Evolutionary conservation across 2,797 vertebrate genomes (phyloP), one percentile per base, ranked within the genome.

Genomic region (Muscicapa comitata): DNA sequence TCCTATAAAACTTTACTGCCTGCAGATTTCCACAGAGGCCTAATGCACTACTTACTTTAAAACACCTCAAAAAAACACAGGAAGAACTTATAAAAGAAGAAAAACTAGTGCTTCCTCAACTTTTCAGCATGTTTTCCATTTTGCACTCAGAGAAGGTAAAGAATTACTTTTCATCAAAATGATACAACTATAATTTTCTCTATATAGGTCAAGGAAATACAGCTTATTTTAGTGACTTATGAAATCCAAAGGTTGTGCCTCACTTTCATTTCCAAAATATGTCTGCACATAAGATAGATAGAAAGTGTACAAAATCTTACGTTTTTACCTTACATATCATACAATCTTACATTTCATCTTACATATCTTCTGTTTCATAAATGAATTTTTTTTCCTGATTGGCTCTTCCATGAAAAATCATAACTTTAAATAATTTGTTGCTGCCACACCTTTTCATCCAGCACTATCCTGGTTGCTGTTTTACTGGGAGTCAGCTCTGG

Each of bases 361-460:
- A 13, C 3, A 3, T 28, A 23, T 23, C 4, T 58, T 83, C 58
- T 74, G 14, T 25, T 71, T 62, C 53, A 33, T 40, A 70, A 83
- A 66, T 18, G 4, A 50, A 70, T 55, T 24, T 2, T 33, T 70
- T 58, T 73, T 50, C 11, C 4, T n/a, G 10, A 31, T 53, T 48
- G 15, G 1, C 0, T 61, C 0, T 16, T 59, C 26, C 11, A 14
- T 40, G 35, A 50, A 75, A 53, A 84, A 20, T 3, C 0, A 0
- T 19, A 54, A 40, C 13, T 4, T 0, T 6, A 9, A 74, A 53
- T 6, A 62, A 3, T 10, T 55, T 58, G 11, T 28, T 48, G 7
- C 33, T 63, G 10, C 35, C 29, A 28, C 17, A 19, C 4, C 18
- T 29, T 31, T 74, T 55, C 8, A 54, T 13, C 13, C 50, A 59